Conservation (phyloP, 2,113 vertebrate species). For the Machaerirhynchus nigripectus region DNA sequence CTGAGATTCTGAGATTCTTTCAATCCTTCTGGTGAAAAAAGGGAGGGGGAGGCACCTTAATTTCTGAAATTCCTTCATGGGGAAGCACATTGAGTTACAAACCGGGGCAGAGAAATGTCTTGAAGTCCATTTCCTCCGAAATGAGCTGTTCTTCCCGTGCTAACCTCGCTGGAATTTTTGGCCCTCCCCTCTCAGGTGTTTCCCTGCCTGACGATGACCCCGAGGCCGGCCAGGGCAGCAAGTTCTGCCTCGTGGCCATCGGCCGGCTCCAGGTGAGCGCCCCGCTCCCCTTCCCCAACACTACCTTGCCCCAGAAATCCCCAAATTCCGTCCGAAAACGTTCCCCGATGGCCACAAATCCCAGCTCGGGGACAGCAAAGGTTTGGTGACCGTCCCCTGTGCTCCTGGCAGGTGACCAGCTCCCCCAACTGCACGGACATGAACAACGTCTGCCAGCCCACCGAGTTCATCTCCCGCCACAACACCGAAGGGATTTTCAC, state of each 20-base stretch:
- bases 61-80: fast-evolving
- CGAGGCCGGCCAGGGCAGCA: slow-evolving; percentile 89
- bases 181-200: slow-evolving; percentile 76
- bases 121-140: neutral
- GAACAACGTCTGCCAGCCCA: slow-evolving; percentile 84
- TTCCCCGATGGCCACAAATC: fast-evolving
- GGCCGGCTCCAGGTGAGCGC: slow-evolving; percentile 87
- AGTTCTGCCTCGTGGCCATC: slow-evolving; percentile 96
- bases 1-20: neutral
- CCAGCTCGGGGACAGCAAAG: fast-evolving
- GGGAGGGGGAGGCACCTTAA: neutral
- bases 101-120: too few species aligned
- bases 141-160: neutral
- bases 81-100: neutral
- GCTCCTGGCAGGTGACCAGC: slow-evolving; percentile 83
- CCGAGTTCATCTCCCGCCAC: slow-evolving; percentile 96
- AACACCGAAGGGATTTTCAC: slow-evolving; percentile 90
- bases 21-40: neutral
- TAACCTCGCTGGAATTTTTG: neutral
- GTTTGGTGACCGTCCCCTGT: fast-evolving
- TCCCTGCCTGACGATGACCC: slow-evolving; percentile 90
- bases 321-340: fast-evolving
- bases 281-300: fast-evolving
- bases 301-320: fast-evolving
- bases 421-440: slow-evolving; percentile 87